Evolutionary conservation across 2,888 invertebrate species (phyloP), one percentile per base, ranked within the genome.

Genomic region (Mesorhabditis spiculigera): DNA sequence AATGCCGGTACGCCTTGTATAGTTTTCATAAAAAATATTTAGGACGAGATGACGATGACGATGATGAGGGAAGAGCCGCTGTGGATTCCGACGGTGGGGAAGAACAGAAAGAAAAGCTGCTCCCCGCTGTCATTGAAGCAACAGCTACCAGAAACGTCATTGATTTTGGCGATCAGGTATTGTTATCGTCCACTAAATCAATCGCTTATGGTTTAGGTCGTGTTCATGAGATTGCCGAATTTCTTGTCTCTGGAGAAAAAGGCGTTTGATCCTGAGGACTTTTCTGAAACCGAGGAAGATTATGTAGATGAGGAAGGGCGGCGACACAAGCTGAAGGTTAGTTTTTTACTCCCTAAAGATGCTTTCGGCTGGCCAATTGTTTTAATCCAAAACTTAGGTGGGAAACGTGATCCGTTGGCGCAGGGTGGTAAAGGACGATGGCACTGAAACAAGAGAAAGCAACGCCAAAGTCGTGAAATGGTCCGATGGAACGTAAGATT

Each of bases 381-480:
- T n/a, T n/a, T n/a, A n/a, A n/a, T n/a, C n/a, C n/a, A n/a, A n/a
- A n/a, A n/a, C n/a, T 64, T 85, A 92, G 95, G 86, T 98, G 10
- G 97, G 98, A 88, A 98, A 98, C 87, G 97, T 97, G 0, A 93
- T 98, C 68, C 90, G 97, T 8, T 98, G 97, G 97, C 90, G 93
- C 58, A 67, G 63, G 58, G 61, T 67, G 1, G 76, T 77, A 58
- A 87, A 87, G 71, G 86, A 85, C 43, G 91, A 92, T 69, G 76
- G 74, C 0, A 70, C 78, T 4, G 78, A 79, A 16, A 69, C 71
- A 42, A 92, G 92, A 82, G 93, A 97, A 87, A 95, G 95, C 64
- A 99, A 98, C 88, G 93, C 96, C 0, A 90, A 96, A 68, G 91
- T 96, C 85, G 94, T 98, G 1, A 91, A 92, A 75, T 98, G 98